phyloP scores from a whole-genome alignment of 2,797 vertebrate genomes.

The Helarctos malayanus region DNA sequence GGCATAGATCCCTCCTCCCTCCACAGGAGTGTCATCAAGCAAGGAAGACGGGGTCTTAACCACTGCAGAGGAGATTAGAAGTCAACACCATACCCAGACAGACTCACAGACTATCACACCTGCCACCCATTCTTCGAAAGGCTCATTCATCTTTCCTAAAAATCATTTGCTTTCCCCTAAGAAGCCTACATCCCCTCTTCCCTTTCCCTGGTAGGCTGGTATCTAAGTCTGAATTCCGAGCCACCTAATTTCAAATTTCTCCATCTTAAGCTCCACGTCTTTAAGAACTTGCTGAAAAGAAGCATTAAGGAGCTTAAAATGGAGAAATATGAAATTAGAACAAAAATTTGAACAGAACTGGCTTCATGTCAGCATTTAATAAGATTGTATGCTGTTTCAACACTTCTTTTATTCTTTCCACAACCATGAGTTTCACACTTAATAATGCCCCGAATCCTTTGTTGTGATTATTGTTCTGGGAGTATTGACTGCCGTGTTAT shows the following conservation, averaged over 20 bases:
- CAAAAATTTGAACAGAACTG: neutral
- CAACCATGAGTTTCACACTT: neutral
- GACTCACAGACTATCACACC: neutral
- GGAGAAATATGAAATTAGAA: conserved; percentile 57
- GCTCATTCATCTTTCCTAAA: neutral
- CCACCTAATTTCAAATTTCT: neutral
- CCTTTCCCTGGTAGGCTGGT: neutral
- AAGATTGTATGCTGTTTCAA: neutral
- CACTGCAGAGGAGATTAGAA: neutral
- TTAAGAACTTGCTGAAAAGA: neutral
- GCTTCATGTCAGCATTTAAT: neutral
- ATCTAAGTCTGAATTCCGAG: neutral
- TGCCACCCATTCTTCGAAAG: neutral
- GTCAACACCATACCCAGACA: neutral
- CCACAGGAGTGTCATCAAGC: neutral
- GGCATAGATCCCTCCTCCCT: neutral
- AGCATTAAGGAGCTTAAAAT: neutral
- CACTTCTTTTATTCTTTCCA: neutral
- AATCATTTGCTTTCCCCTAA: neutral
- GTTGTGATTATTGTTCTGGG: neutral
- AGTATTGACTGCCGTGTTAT: neutral
- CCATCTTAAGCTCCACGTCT: neutral
- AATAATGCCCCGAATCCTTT: neutral
- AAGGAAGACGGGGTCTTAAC: neutral
- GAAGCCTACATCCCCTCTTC: neutral